Percentiles rank a stretch among this genome's conserved stretches.
Evolutionary conservation across 2,113 vertebrate species (phyloP).

Genomic region (Trematocara nigrifrons): DNA sequence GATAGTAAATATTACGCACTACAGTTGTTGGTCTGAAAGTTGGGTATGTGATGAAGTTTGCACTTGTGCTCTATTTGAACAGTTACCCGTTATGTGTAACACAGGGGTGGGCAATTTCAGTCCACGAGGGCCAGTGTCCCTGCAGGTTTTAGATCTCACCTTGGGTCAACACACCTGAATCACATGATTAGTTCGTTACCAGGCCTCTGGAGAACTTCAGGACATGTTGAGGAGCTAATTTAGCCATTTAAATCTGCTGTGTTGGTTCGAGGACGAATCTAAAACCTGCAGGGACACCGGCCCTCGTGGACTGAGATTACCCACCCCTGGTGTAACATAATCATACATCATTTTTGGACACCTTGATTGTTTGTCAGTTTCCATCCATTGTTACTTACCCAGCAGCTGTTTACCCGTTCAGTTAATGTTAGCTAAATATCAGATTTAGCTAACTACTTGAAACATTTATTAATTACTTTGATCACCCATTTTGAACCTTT

Average conservation of each 20-base stretch:
- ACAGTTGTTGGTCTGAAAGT: background rate
- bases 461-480: background rate
- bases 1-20: background rate
- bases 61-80: fast-evolving
- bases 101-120: no score
- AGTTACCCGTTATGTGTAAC: background rate
- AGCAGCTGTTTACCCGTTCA: background rate
- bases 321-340: background rate
- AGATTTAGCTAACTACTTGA: background rate
- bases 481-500: fast-evolving
- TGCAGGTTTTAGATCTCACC: no score
- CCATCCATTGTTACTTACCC: background rate
- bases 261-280: no score
- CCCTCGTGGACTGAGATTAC: no score
- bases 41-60: background rate
- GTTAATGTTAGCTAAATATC: background rate
- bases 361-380: background rate
- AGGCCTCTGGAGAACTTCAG: no score
- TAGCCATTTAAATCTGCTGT: no score
- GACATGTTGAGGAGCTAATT: no score
- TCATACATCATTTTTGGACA: background rate
- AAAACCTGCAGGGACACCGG: no score
- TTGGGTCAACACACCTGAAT: no score
- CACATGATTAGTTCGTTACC: no score
- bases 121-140: no score